Evolutionary conservation across 2,113 vertebrate genomes (phyloP).

Genomic region (Tenebrosternarchus preto): DNA sequence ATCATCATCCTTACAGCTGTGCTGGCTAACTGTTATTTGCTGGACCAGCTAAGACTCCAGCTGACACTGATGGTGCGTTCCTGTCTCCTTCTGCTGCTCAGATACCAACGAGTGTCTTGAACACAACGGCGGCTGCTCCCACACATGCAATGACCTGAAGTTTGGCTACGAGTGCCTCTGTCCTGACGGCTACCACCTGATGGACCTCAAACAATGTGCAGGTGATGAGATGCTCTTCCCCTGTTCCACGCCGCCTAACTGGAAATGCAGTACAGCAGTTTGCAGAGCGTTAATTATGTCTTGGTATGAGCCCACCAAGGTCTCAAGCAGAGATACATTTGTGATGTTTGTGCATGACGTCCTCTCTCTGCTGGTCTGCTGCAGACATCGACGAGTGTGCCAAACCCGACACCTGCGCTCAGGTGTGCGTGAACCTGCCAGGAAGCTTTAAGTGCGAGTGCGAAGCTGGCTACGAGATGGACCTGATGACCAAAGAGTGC

Average conservation of each 20-base stretch:
- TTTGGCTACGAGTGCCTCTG: slow-evolving; percentile 82
- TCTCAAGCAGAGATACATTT: too few relatives aligned
- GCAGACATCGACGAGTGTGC: slow-evolving; percentile 85
- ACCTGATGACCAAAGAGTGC: slow-evolving; percentile 77
- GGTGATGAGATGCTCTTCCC: slow-evolving; percentile 73
- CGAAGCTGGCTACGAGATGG: slow-evolving; percentile 73
- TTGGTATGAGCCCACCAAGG: too few relatives aligned
- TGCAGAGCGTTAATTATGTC: too few relatives aligned
- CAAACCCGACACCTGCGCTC: slow-evolving; percentile 77
- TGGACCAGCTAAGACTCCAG: background rate
- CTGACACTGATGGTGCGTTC: background rate
- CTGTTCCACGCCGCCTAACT: too few relatives aligned
- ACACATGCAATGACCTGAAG: slow-evolving; percentile 79
- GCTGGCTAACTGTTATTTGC: slow-evolving; percentile 30
- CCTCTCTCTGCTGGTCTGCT: background rate
- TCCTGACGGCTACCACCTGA: slow-evolving; percentile 75
- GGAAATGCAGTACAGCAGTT: too few relatives aligned
- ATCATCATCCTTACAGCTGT: background rate
- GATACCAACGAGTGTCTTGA: slow-evolving; percentile 80
- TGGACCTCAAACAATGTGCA: slow-evolving; percentile 73
- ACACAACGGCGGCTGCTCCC: slow-evolving; percentile 80
- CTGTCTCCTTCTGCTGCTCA: slow-evolving; percentile 51
- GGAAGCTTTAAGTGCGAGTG: slow-evolving; percentile 87
- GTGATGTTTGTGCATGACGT: slow-evolving; percentile 12
- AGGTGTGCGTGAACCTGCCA: slow-evolving; percentile 81